Conservation (phyloP, 1,140 invertebrate genomes). For the Pseudomyrmex concolor region DNA sequence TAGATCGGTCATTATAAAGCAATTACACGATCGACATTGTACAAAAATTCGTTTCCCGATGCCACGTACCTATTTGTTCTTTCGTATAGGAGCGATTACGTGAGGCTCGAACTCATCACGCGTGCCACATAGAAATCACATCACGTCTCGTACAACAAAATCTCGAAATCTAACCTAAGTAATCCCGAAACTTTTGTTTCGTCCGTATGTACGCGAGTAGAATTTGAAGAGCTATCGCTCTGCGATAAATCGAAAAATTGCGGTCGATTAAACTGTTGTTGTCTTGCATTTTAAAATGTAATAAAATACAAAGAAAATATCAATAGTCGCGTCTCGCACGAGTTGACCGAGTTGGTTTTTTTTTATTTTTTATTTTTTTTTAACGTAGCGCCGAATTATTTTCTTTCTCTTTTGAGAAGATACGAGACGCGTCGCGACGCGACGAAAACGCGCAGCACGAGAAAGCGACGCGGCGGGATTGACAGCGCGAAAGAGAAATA, state of each 20-base stretch:
- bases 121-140: no score
- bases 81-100: background rate
- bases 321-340: background rate
- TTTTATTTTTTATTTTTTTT: no score
- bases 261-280: no score
- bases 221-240: no score
- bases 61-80: conserved; percentile 4
- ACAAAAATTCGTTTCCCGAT: conserved; percentile 1
- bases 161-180: no score
- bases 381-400: no score
- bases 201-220: no score
- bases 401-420: background rate
- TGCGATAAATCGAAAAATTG: no score
- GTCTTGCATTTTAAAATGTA: no score
- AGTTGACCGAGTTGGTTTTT: background rate
- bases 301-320: conserved; percentile 17
- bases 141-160: no score
- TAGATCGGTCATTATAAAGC: conserved; percentile 29
- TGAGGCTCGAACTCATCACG: background rate
- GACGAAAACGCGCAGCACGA: conserved; percentile 9
- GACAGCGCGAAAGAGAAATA: conserved; percentile 45
- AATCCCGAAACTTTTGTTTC: no score
- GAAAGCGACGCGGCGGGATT: conserved; percentile 46
- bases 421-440: background rate
- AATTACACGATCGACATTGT: conserved; percentile 43